Evolutionary conservation across 2,888 invertebrate genomes (phyloP), one percentile per base, ranked within the genome.

Genomic region (Epirrhoe alternata): DNA sequence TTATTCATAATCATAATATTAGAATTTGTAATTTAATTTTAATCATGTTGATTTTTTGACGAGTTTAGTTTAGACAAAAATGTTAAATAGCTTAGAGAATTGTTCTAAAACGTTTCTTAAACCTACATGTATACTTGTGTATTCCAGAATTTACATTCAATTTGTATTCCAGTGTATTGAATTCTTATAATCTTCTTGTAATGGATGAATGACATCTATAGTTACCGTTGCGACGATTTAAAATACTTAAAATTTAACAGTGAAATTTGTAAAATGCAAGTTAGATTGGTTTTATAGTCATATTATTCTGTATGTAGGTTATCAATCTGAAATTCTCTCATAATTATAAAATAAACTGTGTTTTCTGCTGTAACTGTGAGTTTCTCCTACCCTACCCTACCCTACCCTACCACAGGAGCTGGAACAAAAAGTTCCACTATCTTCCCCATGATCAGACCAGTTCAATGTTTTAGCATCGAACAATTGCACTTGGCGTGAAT

Each of bases 321-420:
- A 92, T 91, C 92, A 90, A 93, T 94, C 93, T 93, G 93, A 93
- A 92, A 91, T 94, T 93, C 92, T 94, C 93, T 94, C 91, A 93
- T 93, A 93, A 93, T 92, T 92, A 93, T 93, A 91, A 94, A 94
- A 93, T 94, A 94, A 94, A 94, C 94, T 92, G 94, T 94, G 94
- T 94, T 94, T 94, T 93, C 94, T 94, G 94, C 94, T 93, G 93
- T 92, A 89, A 68, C 50, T 70, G 61, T 65, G 70, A 6, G 16
- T 47, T 47, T 16, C 6, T 47, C 42, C 12, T 42, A 42, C 16
- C 47, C 6, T 12, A 12, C 16, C 10, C 3, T 12, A 10, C 38
- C 38, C 38, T 12, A 12, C n/a, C n/a, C n/a, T n/a, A n/a, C n/a
- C n/a, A n/a, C n/a, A n/a, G n/a, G n/a, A n/a, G n/a, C n/a, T n/a